These are phyloP conservation scores for Pituophis catenifer DNA, from an alignment of 2,113 vertebrate species.

Conservation along the genomic window DNA sequence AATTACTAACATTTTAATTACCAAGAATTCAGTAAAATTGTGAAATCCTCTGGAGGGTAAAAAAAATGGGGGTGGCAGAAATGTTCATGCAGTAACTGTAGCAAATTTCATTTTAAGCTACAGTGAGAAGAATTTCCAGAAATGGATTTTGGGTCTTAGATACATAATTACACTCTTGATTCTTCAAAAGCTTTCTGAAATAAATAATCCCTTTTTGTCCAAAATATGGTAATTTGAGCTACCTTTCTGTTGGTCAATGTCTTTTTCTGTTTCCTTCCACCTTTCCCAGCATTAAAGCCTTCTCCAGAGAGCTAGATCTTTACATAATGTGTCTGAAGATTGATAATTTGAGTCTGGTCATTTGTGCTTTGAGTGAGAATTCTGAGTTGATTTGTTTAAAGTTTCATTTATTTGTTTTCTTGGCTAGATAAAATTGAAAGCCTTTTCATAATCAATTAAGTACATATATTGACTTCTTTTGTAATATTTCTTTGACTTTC, in stretches of 20 bases:
- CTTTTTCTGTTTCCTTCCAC: neutral
- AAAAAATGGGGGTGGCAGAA: neutral
- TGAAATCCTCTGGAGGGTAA: neutral
- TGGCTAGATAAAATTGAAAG: neutral
- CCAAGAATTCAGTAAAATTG: neutral
- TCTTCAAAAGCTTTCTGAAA: too few species aligned
- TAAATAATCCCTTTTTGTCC: too few species aligned
- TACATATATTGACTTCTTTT: neutral
- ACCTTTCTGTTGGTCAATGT: neutral
- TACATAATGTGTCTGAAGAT: neutral
- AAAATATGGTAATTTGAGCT: too few species aligned
- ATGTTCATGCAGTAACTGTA: too few species aligned
- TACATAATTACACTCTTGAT: too few species aligned
- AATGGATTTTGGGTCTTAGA: too few species aligned
- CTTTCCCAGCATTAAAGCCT: neutral
- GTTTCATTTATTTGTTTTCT: neutral
- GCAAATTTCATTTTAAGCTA: too few species aligned
- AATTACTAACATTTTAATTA: neutral
- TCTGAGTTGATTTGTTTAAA: neutral
- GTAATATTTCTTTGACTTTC: neutral
- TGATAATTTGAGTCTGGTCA: neutral
- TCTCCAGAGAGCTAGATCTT: neutral
- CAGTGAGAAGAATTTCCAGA: too few species aligned
- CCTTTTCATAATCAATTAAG: neutral
- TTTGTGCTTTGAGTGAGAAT: neutral